Base-by-base conservation (phyloP, 2,797 vertebrate species). In the Champsocephalus gunnari region DNA sequence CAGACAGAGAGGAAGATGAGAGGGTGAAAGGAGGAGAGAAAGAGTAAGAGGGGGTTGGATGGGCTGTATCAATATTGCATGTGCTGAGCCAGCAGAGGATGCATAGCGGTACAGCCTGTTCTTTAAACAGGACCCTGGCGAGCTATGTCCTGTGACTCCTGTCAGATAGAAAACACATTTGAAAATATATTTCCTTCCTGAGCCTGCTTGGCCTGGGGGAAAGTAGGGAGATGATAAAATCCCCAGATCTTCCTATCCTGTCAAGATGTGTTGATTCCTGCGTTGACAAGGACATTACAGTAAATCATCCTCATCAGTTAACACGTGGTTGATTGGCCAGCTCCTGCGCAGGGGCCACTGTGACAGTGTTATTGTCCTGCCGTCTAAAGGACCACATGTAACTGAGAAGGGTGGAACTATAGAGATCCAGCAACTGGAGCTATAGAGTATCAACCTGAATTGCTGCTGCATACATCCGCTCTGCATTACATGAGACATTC, bases 331-430 rank as follows among this genome's bases (percentile, higher is more conserved):
- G 64, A 50, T 44, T 44, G 62, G 48, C 17, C 56, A 85, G 61
- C 77, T 79, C 69, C 65, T 85, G 48, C 67, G 58, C 54, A 54
- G 64, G 73, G 59, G 67, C 71, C 75, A 66, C 69, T 73, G 82
- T 50, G 16, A 78, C 80, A 77, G 45, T 72, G 71, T 80, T 87
- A 75, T 90, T 89, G 81, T 85, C 65, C 74, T 67, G 54, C 75
- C 66, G 74, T 79, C 79, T 84, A 77, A 24, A 43, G 77, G 66
- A 65, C 74, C 85, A 82, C 73, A 72, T 89, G 88, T 91, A 92
- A 92, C 79, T 86, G 90, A 92, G 90, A 89, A 79, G 87, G 89
- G 87, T 88, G 90, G 86, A 91, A 84, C 88, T 81, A 56, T 82
- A 79, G 68, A 79, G 70, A 85, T 80, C 62, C 79, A 80, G 80